phyloP scores from a whole-genome alignment of 2,113 vertebrate species.

The Rhinoderma darwinii region DNA sequence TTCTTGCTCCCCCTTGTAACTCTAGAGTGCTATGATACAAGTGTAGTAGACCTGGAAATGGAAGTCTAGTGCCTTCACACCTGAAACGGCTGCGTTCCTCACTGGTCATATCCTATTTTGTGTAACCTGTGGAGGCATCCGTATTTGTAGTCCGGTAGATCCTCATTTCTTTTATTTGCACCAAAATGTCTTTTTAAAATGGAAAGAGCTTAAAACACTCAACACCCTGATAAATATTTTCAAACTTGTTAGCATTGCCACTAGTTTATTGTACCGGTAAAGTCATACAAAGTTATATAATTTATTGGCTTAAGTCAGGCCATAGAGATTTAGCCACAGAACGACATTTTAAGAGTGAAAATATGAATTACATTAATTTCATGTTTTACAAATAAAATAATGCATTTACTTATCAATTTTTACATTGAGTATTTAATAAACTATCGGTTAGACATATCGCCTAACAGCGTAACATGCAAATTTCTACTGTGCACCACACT shows the following conservation, averaged over 20 bases:
- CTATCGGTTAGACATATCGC: neutral
- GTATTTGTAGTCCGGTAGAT: slow-evolving; percentile 47
- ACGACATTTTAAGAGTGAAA: slow-evolving; percentile 47
- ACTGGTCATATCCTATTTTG: neutral
- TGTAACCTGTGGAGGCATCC: fast-evolving
- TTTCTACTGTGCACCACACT: neutral
- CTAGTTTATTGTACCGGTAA: slow-evolving; percentile 55
- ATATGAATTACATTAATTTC: slow-evolving; percentile 58
- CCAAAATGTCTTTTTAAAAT: slow-evolving; percentile 32
- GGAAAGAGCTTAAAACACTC: slow-evolving; percentile 21
- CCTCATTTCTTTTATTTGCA: slow-evolving; percentile 57
- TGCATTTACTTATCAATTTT: slow-evolving; percentile 47
- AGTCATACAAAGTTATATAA: slow-evolving; percentile 39
- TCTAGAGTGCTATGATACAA: slow-evolving; percentile 16
- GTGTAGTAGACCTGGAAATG: slow-evolving; percentile 5
- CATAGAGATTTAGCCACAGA: slow-evolving; percentile 26
- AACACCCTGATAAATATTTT: slow-evolving; percentile 46
- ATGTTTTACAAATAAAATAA: slow-evolving; percentile 59
- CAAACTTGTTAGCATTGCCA: slow-evolving; percentile 51
- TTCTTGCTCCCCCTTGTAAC: neutral
- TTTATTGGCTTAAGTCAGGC: slow-evolving; percentile 53
- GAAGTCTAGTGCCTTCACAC: slow-evolving; percentile 59
- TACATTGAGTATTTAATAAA: neutral
- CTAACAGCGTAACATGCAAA: neutral
- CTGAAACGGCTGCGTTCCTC: neutral